Base-by-base conservation (phyloP, 2,113 vertebrate genomes). In the Suricata suricatta region DNA sequence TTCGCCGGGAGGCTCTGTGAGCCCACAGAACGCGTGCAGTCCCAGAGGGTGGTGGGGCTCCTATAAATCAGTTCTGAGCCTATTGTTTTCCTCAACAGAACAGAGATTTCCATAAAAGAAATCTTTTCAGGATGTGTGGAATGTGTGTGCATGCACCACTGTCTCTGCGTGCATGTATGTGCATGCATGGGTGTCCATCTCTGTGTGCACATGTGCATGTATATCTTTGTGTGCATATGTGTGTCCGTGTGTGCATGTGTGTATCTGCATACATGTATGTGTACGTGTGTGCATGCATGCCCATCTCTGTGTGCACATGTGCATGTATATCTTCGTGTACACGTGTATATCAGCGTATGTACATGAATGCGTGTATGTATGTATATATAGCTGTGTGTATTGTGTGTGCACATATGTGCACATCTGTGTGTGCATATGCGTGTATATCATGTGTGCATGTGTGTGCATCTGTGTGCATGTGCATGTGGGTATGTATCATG, bases 121-220 rank as follows among this genome's bases (percentile, higher is more conserved):
- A 33, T 77, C 47, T 38, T 5, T 5, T 31, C 17, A 31, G 66
- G 79, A 4, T 7, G 14, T 5, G 1, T 7, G 31, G 52, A 54
- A 54, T 1, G 21, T 50, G 41, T 44, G 11, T 16, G 44, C 15
- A 2, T 5, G 14, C 10, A 16, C 0, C 16, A 38, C 5, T 14
- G 1, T 35, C 19, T 14, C 10, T 44, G 33, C 35, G 10, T 57
- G 9, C 0, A 8, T 10, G 12, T 3, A 31, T 52, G 44, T 14
- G 11, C n/a, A 38, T 72, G 21, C 23, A 14, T 0, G 12, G 7
- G 35, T 21, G 2, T 47, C 35, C 44, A 7, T 47, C 44, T 47
- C 44, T 10, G 3, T 25, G 71, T 38, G 33, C 35, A 19, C n/a
- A 11, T 6, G 69, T 72, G 21, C 17, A n/a, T 13, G 10, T 2